Evolutionary conservation across 2,888 invertebrate species (phyloP).

Genomic region (Dasysyrphus tricinctus): DNA sequence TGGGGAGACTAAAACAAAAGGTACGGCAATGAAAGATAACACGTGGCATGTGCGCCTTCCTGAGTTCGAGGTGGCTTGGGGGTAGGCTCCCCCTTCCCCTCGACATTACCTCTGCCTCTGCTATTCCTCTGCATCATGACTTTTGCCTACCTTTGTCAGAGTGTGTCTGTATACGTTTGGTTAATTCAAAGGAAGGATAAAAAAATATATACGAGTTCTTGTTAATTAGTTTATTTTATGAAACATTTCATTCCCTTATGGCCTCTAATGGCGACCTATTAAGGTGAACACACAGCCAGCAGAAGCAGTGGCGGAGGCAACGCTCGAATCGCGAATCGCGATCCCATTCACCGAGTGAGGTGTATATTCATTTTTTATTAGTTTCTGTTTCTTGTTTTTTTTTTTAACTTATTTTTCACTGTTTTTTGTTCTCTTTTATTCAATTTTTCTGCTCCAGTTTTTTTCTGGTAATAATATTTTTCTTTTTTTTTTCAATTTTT

Average conservation of each 20-base stretch:
- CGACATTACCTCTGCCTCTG: neutral
- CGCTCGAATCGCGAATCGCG: constrained; percentile 54
- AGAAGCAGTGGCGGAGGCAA: constrained; percentile 41
- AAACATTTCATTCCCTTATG: constrained; percentile 75
- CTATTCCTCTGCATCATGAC: constrained; percentile 51
- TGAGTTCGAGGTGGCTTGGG: constrained; percentile 22
- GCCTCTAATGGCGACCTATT: constrained; percentile 75
- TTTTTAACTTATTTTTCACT: constrained; percentile 44
- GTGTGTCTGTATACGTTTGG: constrained; percentile 41
- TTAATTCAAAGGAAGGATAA: constrained; percentile 67
- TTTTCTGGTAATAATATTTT: constrained; percentile 68
- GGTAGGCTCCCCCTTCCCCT: neutral
- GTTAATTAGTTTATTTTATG: constrained; percentile 76
- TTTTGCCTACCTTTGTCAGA: constrained; percentile 41
- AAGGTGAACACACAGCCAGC: constrained; percentile 67
- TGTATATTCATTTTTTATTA: constrained; percentile 52
- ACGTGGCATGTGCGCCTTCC: constrained; percentile 60
- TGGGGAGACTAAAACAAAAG: constrained; percentile 61
- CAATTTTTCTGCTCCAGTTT: constrained; percentile 75
- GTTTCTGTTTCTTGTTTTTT: constrained; percentile 30
- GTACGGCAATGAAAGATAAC: constrained; percentile 74
- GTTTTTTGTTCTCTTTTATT: constrained; percentile 72
- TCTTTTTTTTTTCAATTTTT: constrained; percentile 58
- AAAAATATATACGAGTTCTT: constrained; percentile 62
- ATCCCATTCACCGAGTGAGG: constrained; percentile 66